Base-by-base conservation (phyloP, 2,797 vertebrate genomes). In the Malurus splendens region DNA sequence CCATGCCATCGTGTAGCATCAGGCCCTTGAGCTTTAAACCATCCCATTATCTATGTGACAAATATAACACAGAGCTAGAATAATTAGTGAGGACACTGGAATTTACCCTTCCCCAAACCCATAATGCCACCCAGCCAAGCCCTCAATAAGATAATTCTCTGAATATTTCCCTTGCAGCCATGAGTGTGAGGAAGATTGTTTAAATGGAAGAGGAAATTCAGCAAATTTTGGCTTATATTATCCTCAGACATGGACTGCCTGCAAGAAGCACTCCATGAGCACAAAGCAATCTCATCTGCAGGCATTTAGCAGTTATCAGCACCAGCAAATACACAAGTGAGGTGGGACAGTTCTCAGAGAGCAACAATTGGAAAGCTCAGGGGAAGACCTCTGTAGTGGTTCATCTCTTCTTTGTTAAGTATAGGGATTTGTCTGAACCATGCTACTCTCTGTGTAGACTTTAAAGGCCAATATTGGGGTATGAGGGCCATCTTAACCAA, bases 1-100 rank as follows among this genome's bases (percentile, higher is more conserved):
- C 56, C 0, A 0, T 45, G 48, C 36, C 51, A 68, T n/a, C 42
- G 30, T 0, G 1, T 41, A 45, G 23, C 30, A 16, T 32, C 39
- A 45, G 39, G 13, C 25, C 27, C 36, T 52, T 41, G 39, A 70
- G 33, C 17, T 70, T 61, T 70, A 77, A 77, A 65, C 39, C 27
- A 18, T 23, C 48, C 71, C 45, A 27, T 41, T 25, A 48, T 36
- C 51, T 18, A 5, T 18, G 38, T 65, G 54, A 36, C 17, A 36
- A 12, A 5, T 24, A 3, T 12, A 42, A 66, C 24, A 32, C 5
- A 55, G 57, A 74, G 15, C 19, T 30, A 39, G 56, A 44, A 42
- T 47, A 60, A 57, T 36, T 22, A 22, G 18, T 56, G 30, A 78
- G 52, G 36, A 14, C n/a, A 24, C 44, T 50, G 56, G 48, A 81